Conservation (phyloP, 2,888 invertebrate species). For the Hypercompe scribonia region DNA sequence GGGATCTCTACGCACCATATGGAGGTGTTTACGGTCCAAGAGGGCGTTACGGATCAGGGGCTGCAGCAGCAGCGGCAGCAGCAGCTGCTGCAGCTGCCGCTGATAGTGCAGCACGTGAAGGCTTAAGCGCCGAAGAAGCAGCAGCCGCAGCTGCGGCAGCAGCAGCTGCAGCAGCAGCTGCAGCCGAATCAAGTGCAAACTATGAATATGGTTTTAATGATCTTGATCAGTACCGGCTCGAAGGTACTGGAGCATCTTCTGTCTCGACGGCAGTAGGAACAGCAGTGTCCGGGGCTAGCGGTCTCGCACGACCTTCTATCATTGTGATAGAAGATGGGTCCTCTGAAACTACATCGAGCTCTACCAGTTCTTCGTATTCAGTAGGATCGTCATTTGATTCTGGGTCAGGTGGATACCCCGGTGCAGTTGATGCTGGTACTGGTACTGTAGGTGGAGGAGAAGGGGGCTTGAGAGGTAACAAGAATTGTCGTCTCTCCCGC, state of each 20-base stretch:
- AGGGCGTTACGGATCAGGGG: not conserved
- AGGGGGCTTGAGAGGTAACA: constrained; percentile 55
- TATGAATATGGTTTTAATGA: too few relatives aligned
- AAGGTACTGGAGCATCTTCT: too few relatives aligned
- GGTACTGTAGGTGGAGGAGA: not conserved
- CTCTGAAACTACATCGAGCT: not conserved
- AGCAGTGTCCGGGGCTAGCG: not conserved
- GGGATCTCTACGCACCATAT: too few relatives aligned
- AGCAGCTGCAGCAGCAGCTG: not conserved
- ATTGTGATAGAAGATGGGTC: constrained; percentile 10
- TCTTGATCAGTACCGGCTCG: too few relatives aligned
- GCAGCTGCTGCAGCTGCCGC: not conserved
- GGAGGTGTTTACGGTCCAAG: not conserved
- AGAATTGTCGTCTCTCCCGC: constrained; percentile 66
- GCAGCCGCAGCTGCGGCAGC: too few relatives aligned
- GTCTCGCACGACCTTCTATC: constrained; percentile 1
- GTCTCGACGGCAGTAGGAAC: not conserved
- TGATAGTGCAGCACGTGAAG: not conserved
- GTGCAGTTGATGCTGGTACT: constrained; percentile 10
- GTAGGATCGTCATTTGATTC: not conserved
- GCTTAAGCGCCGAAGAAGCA: not conserved
- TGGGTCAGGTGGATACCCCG: not conserved
- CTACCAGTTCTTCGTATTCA: constrained; percentile 3
- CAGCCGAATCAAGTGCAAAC: not conserved
- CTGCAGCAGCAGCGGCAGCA: not conserved